phyloP scores from a whole-genome alignment of 2,888 invertebrate genomes.

The Chrysina gloriosa region DNA sequence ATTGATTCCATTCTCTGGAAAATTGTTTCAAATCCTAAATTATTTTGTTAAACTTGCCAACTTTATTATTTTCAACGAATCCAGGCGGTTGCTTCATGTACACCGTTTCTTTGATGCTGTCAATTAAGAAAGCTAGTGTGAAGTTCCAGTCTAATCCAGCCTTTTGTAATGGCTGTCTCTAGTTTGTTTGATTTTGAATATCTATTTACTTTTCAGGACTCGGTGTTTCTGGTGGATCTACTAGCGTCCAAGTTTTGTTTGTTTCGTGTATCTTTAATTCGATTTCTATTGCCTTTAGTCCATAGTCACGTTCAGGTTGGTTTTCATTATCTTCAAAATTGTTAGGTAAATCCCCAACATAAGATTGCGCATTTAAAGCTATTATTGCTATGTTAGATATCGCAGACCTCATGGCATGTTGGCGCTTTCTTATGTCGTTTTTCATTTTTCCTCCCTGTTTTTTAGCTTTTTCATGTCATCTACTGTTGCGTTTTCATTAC shows the following conservation, averaged over 20 bases:
- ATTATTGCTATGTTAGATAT: no score
- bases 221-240: conserved; percentile 13
- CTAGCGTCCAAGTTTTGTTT: conserved; percentile 38
- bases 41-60: conserved; percentile 34
- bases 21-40: conserved; percentile 42
- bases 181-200: conserved; percentile 27
- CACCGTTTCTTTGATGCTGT: conserved; percentile 43
- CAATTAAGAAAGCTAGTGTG: conserved; percentile 47
- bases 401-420: no score
- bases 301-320: no score
- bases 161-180: conserved; percentile 1
- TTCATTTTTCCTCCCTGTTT: no score
- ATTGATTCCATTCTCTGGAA: neutral
- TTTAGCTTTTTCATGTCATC: no score
- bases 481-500: no score
- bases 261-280: no score
- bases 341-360: no score
- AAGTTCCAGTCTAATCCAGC: conserved; percentile 42
- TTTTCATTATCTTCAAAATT: no score
- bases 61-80: conserved; percentile 22
- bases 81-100: conserved; percentile 46
- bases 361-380: no score
- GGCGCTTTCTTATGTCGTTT: no score
- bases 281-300: no score
- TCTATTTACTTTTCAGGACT: conserved; percentile 18